These are phyloP conservation scores for Notoglanidium macrostoma DNA, from an alignment of 2,797 vertebrate species.

Conservation along the genomic window DNA sequence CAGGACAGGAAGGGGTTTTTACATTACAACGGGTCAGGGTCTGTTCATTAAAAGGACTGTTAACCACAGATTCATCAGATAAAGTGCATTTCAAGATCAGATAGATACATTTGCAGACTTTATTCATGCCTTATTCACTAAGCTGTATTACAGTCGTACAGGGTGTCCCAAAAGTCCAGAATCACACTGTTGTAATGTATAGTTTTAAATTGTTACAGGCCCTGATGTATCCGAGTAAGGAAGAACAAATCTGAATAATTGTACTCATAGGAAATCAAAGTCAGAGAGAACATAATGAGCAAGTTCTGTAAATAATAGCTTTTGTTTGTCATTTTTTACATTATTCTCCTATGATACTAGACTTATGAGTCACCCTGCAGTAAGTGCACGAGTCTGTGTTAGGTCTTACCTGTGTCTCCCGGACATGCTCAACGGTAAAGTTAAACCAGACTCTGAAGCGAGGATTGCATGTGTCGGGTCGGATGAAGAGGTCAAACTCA, in stretches of 20 bases:
- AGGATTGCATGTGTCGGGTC: conserved; percentile 96
- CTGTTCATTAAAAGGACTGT: neutral
- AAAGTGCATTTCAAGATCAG: neutral
- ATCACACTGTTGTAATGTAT: neutral
- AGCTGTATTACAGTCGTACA: neutral
- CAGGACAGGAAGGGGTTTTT: too few relatives aligned
- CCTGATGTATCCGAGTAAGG: neutral
- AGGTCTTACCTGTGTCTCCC: conserved; percentile 89
- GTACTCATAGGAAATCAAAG: neutral
- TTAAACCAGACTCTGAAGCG: conserved; percentile 99
- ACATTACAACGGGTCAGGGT: neutral
- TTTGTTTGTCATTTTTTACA: neutral
- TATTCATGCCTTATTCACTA: neutral
- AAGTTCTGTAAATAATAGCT: neutral
- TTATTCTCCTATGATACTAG: neutral
- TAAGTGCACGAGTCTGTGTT: neutral
- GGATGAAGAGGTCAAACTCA: conserved; percentile 96
- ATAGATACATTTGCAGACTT: neutral
- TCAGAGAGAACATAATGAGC: neutral
- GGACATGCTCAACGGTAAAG: conserved; percentile 95
- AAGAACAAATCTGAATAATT: neutral
- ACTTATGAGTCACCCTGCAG: neutral
- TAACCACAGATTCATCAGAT: neutral
- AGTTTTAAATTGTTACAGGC: neutral
- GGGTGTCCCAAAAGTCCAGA: neutral